These are phyloP conservation scores for Bellardia pandia DNA, from an alignment of 2,888 invertebrate genomes.

Conservation along the genomic window DNA sequence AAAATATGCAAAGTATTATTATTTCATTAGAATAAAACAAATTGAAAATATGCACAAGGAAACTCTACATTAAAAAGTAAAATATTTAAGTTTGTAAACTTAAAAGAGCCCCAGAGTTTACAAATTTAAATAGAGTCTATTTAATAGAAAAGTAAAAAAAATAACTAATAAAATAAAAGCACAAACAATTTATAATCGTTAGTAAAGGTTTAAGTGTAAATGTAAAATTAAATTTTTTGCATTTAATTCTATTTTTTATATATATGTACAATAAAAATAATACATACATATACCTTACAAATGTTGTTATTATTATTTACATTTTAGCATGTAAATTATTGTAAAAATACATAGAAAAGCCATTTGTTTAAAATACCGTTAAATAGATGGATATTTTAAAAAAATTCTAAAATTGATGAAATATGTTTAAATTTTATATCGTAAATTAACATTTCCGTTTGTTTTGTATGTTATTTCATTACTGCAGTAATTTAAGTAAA, in stretches of 20 bases:
- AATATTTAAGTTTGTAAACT: conserved; percentile 83
- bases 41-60: conserved; percentile 24
- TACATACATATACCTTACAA: too few relatives aligned
- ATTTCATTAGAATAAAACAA: neutral
- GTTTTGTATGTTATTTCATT: conserved; percentile 4
- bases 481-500: conserved; percentile 10
- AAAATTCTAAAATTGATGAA: neutral
- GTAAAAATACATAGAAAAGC: too few relatives aligned
- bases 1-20: neutral
- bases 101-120: conserved; percentile 82
- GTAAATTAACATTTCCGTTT: conserved; percentile 13
- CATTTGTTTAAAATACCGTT: too few relatives aligned
- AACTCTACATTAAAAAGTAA: conserved; percentile 38
- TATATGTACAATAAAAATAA: neutral
- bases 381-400: neutral
- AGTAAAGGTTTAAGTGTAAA: conserved; percentile 5
- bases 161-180: neutral
- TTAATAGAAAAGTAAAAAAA: conserved; percentile 1
- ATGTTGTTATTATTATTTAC: too few relatives aligned
- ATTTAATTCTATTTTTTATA: neutral
- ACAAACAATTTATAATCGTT: conserved; percentile 44
- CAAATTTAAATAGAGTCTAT: conserved; percentile 80
- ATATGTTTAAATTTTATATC: conserved; percentile 10
- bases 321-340: too few relatives aligned
- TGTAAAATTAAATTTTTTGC: neutral